Base-by-base conservation (phyloP, 1,140 invertebrate genomes). In the Drosophila willistoni region DNA sequence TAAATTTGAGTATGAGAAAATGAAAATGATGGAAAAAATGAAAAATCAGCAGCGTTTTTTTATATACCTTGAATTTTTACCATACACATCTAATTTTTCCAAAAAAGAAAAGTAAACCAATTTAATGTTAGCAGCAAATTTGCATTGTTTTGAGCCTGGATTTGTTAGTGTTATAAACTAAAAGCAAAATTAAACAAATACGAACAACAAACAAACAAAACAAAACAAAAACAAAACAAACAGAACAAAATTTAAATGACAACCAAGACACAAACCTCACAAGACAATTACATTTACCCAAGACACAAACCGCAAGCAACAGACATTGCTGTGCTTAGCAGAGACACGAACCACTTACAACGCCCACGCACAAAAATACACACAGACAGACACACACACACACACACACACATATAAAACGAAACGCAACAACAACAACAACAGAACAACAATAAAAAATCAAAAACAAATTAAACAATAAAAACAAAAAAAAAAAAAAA, bases 141-240 rank as follows among this genome's bases (percentile, higher is more conserved):
- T 89, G 76, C 70, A 86, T 89, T 89, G 80, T 80, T 90, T 91
- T 91, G 90, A 90, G 90, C 90, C 90, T 91, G 90, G 86, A 91
- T 91, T 91, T 91, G 90, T 91, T 91, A 91, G 90, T 91, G 80
- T 91, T 82, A 81, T 76, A 79, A 82, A 51, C 44, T 51, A 71
- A 74, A 74, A 39, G 65, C 68, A 79, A 71, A 73, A 79, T 62
- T 72, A 78, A 73, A 77, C 68, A 69, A 68, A 68, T 51, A 73
- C 44, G 66, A 70, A 68, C 75, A 62, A 72, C 51, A 54, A 59
- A 59, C 66, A 62, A 67, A 63, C 34, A 71, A 71, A 73, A 57
- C 4, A 29, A 29, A 29, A 29, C 29, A 29, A 29, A 29, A 29
- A 29, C 5, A 6, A 29, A 60, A 64, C 60, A 57, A 41, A 72